These are phyloP conservation scores for Pangasianodon hypophthalmus DNA, from an alignment of 2,113 vertebrate genomes.

Conservation along the genomic window DNA sequence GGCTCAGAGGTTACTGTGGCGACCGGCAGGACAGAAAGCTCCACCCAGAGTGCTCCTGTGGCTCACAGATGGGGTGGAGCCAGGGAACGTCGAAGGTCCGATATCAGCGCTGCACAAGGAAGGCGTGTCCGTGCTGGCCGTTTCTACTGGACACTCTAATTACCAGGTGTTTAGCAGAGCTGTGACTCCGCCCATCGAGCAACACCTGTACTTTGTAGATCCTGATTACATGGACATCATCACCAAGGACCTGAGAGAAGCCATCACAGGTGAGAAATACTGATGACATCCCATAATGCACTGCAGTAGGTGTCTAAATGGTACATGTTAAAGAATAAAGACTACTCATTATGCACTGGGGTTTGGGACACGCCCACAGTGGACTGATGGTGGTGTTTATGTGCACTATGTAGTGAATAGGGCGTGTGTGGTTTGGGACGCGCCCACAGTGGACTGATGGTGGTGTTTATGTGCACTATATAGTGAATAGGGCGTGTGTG, in stretches of 20 bases:
- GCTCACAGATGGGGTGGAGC: slow-evolving; percentile 87
- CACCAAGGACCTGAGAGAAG: slow-evolving; percentile 74
- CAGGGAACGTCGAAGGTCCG: slow-evolving; percentile 75
- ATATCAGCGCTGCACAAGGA: slow-evolving; percentile 79
- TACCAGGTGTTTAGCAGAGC: slow-evolving; percentile 75
- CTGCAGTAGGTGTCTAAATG: background rate
- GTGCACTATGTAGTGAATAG: background rate
- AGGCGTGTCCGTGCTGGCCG: slow-evolving; percentile 81
- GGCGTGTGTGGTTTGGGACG: too few species aligned
- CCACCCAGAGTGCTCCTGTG: slow-evolving; percentile 86
- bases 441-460: too few species aligned
- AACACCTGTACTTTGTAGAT: slow-evolving; percentile 84
- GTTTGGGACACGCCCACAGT: background rate
- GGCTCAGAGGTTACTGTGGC: slow-evolving; percentile 70
- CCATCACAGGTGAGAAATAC: slow-evolving; percentile 76
- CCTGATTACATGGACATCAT: slow-evolving; percentile 84
- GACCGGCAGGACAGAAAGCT: slow-evolving; percentile 29
- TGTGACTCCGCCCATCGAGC: slow-evolving; percentile 78
- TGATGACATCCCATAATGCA: background rate
- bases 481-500: background rate
- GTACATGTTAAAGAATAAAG: background rate
- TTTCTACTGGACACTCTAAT: slow-evolving; percentile 80
- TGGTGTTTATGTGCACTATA: too few species aligned
- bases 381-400: background rate
- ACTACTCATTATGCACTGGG: background rate